Evolutionary conservation across 2,888 invertebrate genomes (phyloP).

Genomic region (Ligdia adustata): DNA sequence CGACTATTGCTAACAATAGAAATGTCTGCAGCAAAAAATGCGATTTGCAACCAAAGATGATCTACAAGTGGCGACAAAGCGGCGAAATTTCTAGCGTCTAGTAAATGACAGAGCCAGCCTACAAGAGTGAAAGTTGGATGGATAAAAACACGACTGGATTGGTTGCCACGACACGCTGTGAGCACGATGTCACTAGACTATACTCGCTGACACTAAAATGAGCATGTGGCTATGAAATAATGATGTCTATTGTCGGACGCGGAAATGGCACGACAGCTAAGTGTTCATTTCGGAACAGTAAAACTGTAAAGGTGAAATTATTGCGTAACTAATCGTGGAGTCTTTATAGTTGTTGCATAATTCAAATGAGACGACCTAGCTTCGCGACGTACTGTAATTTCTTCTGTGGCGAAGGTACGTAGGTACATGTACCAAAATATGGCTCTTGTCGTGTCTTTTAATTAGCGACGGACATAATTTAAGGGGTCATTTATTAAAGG

Average conservation of each 20-base stretch:
- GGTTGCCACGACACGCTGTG: constrained; percentile 21
- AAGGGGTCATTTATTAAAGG: no score
- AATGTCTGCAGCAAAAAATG: constrained; percentile 14
- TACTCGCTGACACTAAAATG: constrained; percentile 32
- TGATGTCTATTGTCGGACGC: constrained; percentile 30
- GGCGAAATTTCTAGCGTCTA: constrained; percentile 52
- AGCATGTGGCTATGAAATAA: constrained; percentile 26
- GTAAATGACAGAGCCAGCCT: constrained; percentile 46
- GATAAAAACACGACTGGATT: constrained; percentile 49
- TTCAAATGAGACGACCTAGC: not conserved
- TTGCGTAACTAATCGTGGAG: constrained; percentile 19
- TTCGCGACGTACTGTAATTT: no score
- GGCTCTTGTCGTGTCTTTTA: no score
- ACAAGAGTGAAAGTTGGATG: constrained; percentile 53
- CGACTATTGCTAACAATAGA: constrained; percentile 4
- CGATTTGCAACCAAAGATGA: constrained; percentile 47
- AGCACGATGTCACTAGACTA: constrained; percentile 44
- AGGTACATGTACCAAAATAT: no score
- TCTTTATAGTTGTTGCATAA: constrained; percentile 2
- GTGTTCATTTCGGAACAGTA: constrained; percentile 31
- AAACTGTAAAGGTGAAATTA: constrained; percentile 25
- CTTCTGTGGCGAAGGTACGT: no score
- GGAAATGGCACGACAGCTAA: constrained; percentile 34
- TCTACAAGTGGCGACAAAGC: constrained; percentile 40
- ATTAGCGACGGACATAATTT: no score